Evolutionary conservation across 1,140 invertebrate genomes (phyloP).

Genomic region (Bombus consobrinus): DNA sequence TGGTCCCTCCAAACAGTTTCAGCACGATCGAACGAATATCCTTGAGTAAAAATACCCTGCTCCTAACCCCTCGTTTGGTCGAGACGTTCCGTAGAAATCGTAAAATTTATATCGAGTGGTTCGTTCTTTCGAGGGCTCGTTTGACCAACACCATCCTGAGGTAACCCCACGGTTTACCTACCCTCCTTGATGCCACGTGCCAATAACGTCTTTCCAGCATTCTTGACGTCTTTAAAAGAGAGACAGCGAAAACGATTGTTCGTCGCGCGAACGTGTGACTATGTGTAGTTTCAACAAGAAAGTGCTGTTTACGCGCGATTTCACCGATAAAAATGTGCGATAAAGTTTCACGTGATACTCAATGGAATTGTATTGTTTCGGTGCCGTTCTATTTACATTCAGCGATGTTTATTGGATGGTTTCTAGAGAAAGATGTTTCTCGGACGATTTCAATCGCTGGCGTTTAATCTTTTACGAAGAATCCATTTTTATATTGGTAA

Average conservation of each 20-base stretch:
- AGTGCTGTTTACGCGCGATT: slow-evolving; percentile 26
- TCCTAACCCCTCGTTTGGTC: background rate
- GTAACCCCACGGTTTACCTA: slow-evolving; percentile 42
- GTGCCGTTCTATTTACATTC: background rate
- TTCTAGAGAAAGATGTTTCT: slow-evolving; percentile 34
- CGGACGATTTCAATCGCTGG: background rate
- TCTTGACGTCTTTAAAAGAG: slow-evolving; percentile 1
- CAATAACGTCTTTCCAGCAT: slow-evolving; percentile 65
- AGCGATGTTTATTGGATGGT: slow-evolving; percentile 18
- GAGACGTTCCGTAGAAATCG: slow-evolving; percentile 22
- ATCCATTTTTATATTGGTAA: background rate
- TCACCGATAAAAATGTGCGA: slow-evolving; percentile 42
- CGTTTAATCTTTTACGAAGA: background rate
- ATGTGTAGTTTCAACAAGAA: slow-evolving; percentile 5
- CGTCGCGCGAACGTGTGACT: background rate
- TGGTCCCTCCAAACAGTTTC: background rate
- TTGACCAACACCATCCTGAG: slow-evolving; percentile 25
- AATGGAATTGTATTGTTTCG: slow-evolving; percentile 19
- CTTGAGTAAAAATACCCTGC: background rate
- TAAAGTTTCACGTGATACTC: slow-evolving; percentile 7
- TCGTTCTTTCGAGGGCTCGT: slow-evolving; percentile 26
- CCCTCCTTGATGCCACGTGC: slow-evolving; percentile 67
- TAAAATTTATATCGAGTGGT: slow-evolving; percentile 40
- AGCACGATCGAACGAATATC: slow-evolving; percentile 4
- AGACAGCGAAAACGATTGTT: background rate